Percentiles rank a stretch among this genome's conserved stretches.
These are phyloP conservation scores for Cyclargus thomasi DNA, from an alignment of 1,140 invertebrate genomes.

Conservation along the genomic window DNA sequence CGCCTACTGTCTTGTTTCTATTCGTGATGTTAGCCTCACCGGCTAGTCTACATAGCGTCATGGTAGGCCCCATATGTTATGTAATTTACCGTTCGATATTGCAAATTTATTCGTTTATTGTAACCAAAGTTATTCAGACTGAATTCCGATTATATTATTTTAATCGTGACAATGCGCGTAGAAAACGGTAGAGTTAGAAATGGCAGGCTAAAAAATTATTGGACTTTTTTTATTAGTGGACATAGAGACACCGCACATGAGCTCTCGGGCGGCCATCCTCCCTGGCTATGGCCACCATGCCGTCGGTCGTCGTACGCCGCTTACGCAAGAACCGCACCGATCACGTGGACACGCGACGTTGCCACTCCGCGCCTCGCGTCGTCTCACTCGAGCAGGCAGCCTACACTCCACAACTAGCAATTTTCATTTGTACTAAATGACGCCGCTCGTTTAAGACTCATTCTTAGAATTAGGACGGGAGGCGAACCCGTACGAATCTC, in stretches of 20 bases:
- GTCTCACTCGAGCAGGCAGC: constrained; percentile 54
- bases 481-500: constrained; percentile 34
- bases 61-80: constrained; percentile 16
- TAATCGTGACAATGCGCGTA: neutral
- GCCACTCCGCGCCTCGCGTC: constrained; percentile 45
- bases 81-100: constrained; percentile 15
- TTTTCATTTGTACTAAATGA: constrained; percentile 70
- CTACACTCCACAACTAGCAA: constrained; percentile 55
- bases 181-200: neutral
- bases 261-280: constrained; percentile 8
- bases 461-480: constrained; percentile 60
- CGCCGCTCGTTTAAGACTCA: constrained; percentile 61
- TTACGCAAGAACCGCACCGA: constrained; percentile 68
- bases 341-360: constrained; percentile 68
- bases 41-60: constrained; percentile 25
- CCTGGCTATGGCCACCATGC: constrained; percentile 23
- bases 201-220: too few relatives aligned
- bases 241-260: neutral
- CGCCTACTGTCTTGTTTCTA: constrained; percentile 36
- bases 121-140: neutral
- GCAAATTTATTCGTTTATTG: neutral
- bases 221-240: neutral
- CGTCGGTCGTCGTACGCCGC: constrained; percentile 63
- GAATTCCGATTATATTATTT: neutral
- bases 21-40: constrained; percentile 25